phyloP scores from a whole-genome alignment of 2,113 vertebrate species.

The Misgurnus anguillicaudatus region DNA sequence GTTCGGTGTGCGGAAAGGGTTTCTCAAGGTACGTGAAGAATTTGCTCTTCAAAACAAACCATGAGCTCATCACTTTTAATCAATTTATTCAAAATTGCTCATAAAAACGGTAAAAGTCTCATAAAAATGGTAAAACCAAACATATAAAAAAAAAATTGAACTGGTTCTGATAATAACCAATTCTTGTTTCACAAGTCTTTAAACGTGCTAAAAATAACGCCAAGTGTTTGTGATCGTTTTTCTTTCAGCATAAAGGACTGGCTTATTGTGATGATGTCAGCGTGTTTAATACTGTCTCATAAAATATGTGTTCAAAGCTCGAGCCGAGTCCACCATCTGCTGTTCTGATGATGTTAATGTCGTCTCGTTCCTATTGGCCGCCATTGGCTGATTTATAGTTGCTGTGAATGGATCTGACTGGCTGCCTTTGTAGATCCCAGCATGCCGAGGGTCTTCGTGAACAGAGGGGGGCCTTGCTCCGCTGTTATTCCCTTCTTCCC shows the following conservation, averaged over 20 bases:
- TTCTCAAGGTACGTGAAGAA: conserved; percentile 88
- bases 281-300: conserved; percentile 38
- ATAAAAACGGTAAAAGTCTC: too few species aligned
- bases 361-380: conserved; percentile 45
- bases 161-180: too few species aligned
- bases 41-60: neutral
- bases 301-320: conserved; percentile 46
- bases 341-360: conserved; percentile 57
- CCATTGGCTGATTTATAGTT: conserved; percentile 55
- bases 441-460: conserved; percentile 48
- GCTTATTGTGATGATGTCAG: conserved; percentile 40
- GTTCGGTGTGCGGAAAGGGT: conserved; percentile 98
- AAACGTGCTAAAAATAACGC: neutral
- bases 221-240: neutral
- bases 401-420: conserved; percentile 57
- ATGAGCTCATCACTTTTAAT: too few species aligned
- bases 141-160: too few species aligned
- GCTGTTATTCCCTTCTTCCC: conserved; percentile 31
- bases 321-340: conserved; percentile 55
- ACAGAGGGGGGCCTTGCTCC: conserved; percentile 29
- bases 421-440: conserved; percentile 54
- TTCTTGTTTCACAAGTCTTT: neutral
- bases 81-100: too few species aligned
- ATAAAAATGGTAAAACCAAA: too few species aligned
- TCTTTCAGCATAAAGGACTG: neutral